Conservation (phyloP, 2,797 vertebrate genomes). For the Diplodus sargus region DNA sequence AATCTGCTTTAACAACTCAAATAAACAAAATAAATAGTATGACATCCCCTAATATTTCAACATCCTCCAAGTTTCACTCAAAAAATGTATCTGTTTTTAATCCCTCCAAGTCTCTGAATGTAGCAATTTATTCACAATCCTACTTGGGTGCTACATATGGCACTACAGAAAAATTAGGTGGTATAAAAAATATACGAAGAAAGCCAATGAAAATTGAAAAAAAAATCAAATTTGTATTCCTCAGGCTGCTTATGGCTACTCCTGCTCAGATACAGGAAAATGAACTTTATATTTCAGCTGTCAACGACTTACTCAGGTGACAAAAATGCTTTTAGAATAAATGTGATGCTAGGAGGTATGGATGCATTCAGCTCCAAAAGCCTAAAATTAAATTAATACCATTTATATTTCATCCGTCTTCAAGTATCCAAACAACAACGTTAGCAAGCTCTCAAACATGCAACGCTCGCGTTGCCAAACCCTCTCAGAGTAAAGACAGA, state of each 20-base stretch:
- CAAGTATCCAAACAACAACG: conserved; percentile 49
- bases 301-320: conserved; percentile 24
- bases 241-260: not conserved
- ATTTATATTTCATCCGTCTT: conserved; percentile 3
- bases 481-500: conserved; percentile 65
- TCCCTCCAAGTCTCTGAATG: not conserved
- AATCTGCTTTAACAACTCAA: conserved; percentile 1
- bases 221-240: conserved; percentile 1
- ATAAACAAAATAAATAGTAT: not conserved
- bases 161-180: not conserved
- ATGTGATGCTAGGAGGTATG: not conserved
- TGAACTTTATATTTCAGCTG: conserved; percentile 15
- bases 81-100: not conserved
- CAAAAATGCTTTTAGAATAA: conserved; percentile 19
- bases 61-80: not conserved
- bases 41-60: not conserved
- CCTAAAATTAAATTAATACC: conserved; percentile 31
- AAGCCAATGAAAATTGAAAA: not conserved
- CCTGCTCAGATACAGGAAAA: not conserved
- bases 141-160: not conserved
- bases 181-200: not conserved
- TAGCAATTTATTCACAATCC: not conserved
- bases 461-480: conserved; percentile 39
- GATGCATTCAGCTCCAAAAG: conserved; percentile 8
- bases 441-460: conserved; percentile 60